Evolutionary conservation across 2,888 invertebrate species (phyloP), one percentile per base, ranked within the genome.

Genomic region (Lepidochrysops patricia): DNA sequence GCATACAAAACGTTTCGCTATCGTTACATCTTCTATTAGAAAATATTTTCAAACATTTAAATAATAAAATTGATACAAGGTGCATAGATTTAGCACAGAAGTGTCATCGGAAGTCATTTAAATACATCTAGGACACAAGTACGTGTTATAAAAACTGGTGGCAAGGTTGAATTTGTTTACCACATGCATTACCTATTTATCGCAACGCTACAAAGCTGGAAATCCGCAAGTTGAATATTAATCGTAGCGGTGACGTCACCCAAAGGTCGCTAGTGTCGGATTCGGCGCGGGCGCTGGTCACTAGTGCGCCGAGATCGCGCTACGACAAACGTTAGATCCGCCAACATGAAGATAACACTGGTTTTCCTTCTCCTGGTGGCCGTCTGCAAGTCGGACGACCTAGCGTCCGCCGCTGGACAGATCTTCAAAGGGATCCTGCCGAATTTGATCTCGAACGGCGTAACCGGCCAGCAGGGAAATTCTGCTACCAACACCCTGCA

Each of bases 391-490:
- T 84, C 78, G 50, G 87, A 88, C 66, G 83, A 88, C 66, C 63
- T 89, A 54, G 77, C 82, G 2, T 78, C 81, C 9, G 82, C 88
- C 1, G 89, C 89, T 1, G 88, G 87, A 0, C 87, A 89, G 64
- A 89, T 89, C 67, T 88, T 89, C 72, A 82, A 85, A 69, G 79
- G 74, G 62, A 86, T 89, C 60, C 75, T 89, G 26, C 89, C 89
- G 0, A 85, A 82, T 62, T 68, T 89, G 34, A 85, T 89, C 64
- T 65, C 72, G 58, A 87, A 88, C 68, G 75, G 76, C 5, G 82
- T 82, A 37, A 83, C 80, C 1, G 77, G 80, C 1, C 84, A 82
- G 65, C 80, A 84, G 64, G 87, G 85, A 2, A 86, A 85, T 72
- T 76, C 78, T 2, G 85, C 86, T 0, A 72, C 75, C 1, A 89